These are phyloP conservation scores for Andrena bicolor DNA, from an alignment of 2,888 invertebrate species.

Conservation along the genomic window DNA sequence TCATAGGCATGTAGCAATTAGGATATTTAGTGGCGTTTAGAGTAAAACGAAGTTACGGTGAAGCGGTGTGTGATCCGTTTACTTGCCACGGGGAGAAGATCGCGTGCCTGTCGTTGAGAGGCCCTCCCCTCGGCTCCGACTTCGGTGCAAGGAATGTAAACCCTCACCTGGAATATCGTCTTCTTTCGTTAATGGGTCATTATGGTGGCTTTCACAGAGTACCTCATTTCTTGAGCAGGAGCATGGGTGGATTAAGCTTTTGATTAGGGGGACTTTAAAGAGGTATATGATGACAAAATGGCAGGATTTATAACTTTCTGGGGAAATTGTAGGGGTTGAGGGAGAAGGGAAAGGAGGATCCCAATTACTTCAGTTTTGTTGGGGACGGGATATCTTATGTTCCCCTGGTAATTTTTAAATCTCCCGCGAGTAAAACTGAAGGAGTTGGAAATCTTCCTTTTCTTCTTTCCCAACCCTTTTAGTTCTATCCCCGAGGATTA, in stretches of 20 bases:
- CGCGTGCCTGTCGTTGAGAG: conserved; percentile 90
- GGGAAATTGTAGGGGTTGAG: too few species aligned
- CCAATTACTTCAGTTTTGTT: too few species aligned
- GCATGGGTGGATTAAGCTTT: background rate
- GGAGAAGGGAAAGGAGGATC: too few species aligned
- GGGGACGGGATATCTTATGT: too few species aligned
- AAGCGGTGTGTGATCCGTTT: conserved; percentile 68
- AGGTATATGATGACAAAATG: too few species aligned
- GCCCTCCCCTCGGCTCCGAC: conserved; percentile 93
- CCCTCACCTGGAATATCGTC: conserved; percentile 87
- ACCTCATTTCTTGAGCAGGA: background rate
- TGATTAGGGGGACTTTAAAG: background rate
- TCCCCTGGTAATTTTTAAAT: too few species aligned
- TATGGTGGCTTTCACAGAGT: background rate
- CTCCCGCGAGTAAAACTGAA: too few species aligned
- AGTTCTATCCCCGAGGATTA: too few species aligned
- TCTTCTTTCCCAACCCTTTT: too few species aligned
- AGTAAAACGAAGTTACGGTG: conserved; percentile 70
- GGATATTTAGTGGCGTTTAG: conserved; percentile 75
- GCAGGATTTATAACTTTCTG: too few species aligned
- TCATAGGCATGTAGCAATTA: conserved; percentile 83
- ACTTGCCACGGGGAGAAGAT: conserved; percentile 86
- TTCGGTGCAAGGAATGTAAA: conserved; percentile 90
- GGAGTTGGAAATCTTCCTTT: too few species aligned
- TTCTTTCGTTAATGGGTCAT: background rate